Evolutionary conservation across 2,113 vertebrate species (phyloP).

Genomic region (Nycticorax nycticorax): DNA sequence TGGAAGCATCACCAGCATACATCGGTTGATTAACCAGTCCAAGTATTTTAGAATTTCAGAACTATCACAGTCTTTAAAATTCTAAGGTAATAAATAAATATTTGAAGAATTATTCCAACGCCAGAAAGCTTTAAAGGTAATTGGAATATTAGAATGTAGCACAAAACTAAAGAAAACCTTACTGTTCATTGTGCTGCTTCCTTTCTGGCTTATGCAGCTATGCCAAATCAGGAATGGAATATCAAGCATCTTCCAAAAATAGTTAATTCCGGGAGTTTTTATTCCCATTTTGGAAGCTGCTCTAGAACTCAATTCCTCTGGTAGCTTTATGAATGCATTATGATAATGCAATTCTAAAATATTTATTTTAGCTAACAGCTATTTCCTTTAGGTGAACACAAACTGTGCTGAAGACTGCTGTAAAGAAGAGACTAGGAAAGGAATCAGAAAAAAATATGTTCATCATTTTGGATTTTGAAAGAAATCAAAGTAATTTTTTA

Average conservation of each 20-base stretch:
- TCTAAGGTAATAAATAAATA: neutral
- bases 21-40: neutral
- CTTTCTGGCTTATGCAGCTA: neutral
- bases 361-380: constrained; percentile 34
- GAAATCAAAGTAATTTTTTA: neutral
- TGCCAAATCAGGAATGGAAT: neutral
- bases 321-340: neutral
- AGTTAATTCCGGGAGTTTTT: neutral
- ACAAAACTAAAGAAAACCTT: neutral
- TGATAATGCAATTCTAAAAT: constrained; percentile 9
- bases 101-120: neutral
- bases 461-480: neutral
- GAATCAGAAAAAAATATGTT: neutral
- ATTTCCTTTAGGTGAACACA: neutral
- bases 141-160: neutral
- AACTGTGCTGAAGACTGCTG: neutral
- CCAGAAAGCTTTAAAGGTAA: neutral
- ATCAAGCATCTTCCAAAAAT: neutral
- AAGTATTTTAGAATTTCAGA: neutral
- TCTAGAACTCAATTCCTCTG: neutral
- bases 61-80: neutral
- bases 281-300: neutral
- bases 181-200: neutral
- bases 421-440: neutral
- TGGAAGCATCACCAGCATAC: neutral